phyloP scores from a whole-genome alignment of 30 jellyfish, hydroid and myxozoan genomes.

The Cassiopea xamachana region DNA sequence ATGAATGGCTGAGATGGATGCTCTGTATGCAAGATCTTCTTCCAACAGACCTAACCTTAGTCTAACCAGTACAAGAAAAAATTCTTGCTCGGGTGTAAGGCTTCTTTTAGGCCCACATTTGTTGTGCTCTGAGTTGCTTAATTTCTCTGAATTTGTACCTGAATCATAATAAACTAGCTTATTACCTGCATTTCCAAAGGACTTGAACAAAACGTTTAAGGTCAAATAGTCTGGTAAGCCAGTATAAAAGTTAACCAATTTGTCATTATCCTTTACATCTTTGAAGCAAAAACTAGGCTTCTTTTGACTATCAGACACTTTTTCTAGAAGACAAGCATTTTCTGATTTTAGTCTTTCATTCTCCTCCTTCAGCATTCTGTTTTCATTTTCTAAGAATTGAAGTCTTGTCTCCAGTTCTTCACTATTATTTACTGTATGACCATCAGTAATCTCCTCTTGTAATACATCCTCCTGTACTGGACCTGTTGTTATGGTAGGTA shows the following conservation, averaged over 20 bases:
- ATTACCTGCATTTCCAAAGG: slow-evolving; percentile 13
- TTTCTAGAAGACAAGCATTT: slow-evolving; percentile 5
- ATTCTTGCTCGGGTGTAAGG: slow-evolving; percentile 60
- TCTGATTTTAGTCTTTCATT: slow-evolving; percentile 23
- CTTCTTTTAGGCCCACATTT: slow-evolving; percentile 59
- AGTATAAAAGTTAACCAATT: slow-evolving; percentile 48
- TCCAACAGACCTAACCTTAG: slow-evolving; percentile 60
- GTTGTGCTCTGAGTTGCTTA: slow-evolving; percentile 5
- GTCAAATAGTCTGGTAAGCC: slow-evolving; percentile 46
- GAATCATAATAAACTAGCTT: slow-evolving; percentile 27
- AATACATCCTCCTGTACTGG: neutral
- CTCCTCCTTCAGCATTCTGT: neutral
- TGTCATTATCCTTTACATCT: slow-evolving; percentile 15
- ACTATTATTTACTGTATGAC: neutral
- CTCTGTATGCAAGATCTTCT: slow-evolving; percentile 59
- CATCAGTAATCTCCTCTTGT: neutral
- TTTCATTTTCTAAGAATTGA: slow-evolving; percentile 13
- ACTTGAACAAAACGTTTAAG: slow-evolving; percentile 45
- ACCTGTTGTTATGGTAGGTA: neutral
- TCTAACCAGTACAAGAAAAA: slow-evolving; percentile 56
- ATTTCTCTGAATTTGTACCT: slow-evolving; percentile 17
- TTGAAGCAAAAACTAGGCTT: slow-evolving; percentile 6
- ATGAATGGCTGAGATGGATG: slow-evolving; percentile 25
- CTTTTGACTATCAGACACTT: neutral
- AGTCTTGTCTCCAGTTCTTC: slow-evolving; percentile 4